These are phyloP conservation scores for Rallus limicola DNA, from an alignment of 2,113 vertebrate species.

Conservation along the genomic window DNA sequence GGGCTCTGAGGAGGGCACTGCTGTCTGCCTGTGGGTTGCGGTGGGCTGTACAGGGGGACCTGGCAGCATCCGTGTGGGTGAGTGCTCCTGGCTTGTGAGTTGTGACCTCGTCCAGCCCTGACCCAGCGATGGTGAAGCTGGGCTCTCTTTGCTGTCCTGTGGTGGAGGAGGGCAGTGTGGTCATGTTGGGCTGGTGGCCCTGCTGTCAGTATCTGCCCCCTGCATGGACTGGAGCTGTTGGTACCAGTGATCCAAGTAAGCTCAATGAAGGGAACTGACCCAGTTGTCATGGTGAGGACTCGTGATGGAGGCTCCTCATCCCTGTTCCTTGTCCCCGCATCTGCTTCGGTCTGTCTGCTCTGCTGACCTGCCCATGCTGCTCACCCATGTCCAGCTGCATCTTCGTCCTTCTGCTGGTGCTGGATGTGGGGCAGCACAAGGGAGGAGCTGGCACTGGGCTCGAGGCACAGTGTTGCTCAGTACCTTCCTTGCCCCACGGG, in stretches of 20 bases:
- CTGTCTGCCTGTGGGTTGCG: neutral
- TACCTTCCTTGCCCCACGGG: too few species aligned
- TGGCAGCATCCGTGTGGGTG: neutral
- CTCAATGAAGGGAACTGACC: neutral
- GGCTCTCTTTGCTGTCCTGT: neutral
- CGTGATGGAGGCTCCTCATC: neutral
- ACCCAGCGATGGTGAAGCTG: neutral
- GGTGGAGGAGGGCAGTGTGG: neutral
- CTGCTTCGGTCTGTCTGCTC: neutral
- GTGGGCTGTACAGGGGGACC: too few species aligned
- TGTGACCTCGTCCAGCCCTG: neutral
- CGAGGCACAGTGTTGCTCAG: too few species aligned
- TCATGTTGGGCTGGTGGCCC: neutral
- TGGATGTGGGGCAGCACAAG: neutral
- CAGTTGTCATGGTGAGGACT: conserved; percentile 44
- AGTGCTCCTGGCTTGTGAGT: neutral
- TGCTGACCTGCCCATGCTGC: neutral
- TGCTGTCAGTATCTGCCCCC: neutral
- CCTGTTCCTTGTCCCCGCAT: neutral
- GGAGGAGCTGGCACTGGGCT: neutral
- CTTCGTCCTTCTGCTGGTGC: too few species aligned
- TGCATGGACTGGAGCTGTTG: too few species aligned
- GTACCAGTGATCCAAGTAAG: neutral
- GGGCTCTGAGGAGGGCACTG: neutral
- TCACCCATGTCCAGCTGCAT: too few species aligned